Base-by-base conservation (phyloP, 2,113 vertebrate species). In the Carassius auratus region DNA sequence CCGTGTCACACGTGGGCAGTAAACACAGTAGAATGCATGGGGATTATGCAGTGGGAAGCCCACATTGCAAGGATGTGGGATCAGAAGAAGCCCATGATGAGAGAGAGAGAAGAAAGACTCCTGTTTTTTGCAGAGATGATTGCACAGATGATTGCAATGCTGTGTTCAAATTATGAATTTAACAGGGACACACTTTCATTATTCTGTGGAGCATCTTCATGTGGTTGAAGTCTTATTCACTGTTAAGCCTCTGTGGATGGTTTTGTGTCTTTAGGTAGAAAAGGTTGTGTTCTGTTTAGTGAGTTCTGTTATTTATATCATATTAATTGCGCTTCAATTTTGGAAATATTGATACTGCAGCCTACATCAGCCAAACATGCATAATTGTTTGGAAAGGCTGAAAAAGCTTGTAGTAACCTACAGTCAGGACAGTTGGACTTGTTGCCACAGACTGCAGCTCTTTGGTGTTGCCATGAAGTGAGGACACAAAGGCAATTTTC, bases 391-490 rank as follows among this genome's bases (percentile, higher is more conserved):
- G 6, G 14, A 80, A 42, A 62, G 77, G 19, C 45, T 62, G 52
- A 23, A 62, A 79, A 64, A 66, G 78, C 61, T 48, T 81, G 38
- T 48, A 64, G 38, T 48, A 64, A 66, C 38, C 38, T 3, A 1
- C n/a, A 9, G 13, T 48, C 30, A 30, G 30, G 30, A 30, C 30
- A 30, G 61, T 23, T 64, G 55, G 33, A 80, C 77, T 17, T 81
- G 78, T 81, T 81, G 38, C 66, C 78, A 81, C 26, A 66, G 78
- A 66, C 78, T 30, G 38, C 36, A 81, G 42, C 78, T 48, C 38
- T 81, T 66, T 66, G 61, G 78, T 81, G 78, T 81, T 81, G 78
- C 78, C 78, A 81, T 81, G 78, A 81, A 81, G 42, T 66, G 78
- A 66, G 42, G 61, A 81, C 78, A 64, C 78, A 48, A 7, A 64